Evolutionary conservation across 1,140 invertebrate species (phyloP), one percentile per base, ranked within the genome.

Genomic region (Cydia fagiglandana): DNA sequence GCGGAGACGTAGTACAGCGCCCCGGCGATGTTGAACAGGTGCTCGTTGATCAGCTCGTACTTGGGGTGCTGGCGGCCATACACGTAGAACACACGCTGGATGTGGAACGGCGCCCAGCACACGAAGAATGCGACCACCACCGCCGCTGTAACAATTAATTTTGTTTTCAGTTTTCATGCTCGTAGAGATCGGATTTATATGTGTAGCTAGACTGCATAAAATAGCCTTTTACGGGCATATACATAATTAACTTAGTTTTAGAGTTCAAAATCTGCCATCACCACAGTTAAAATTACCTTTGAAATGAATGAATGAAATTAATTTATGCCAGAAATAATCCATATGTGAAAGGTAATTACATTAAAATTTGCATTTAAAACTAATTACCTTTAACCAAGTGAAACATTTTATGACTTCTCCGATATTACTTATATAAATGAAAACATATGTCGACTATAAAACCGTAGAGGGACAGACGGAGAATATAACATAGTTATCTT

Each of bases 31-130:
- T 97, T 96, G 89, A 97, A 97, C 24, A 98, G 94, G 90, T 96
- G 95, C 81, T 96, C 96, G 85, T 97, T 97, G 76, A 97, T 93
- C 75, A 95, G 93, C 10, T 94, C 87, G 89, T 95, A 96, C 82
- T 95, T 93, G 2, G 94, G 92, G 73, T 94, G 93, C 17, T 95
- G 86, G 78, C 94, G 93, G 9, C 94, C 96, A 83, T 97, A 96
- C 15, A 96, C 93, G 83, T 96, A 96, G 78, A 97, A 94, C 50
- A 98, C 88, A 5, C 97, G 93, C 90, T 99, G 99, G 1, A 96
- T 94, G 89, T 99, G 98, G 93, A 99, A 99, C 12, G 98, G 98
- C 0, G 97, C 97, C 98, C 98, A 99, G 91, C 98, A 99, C 0
- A 99, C 91, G 93, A 99, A 99, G 93, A 99, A 99, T 12, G 97